Conservation (phyloP, 2,113 vertebrate genomes). For the Microcebus griseorufus region DNA sequence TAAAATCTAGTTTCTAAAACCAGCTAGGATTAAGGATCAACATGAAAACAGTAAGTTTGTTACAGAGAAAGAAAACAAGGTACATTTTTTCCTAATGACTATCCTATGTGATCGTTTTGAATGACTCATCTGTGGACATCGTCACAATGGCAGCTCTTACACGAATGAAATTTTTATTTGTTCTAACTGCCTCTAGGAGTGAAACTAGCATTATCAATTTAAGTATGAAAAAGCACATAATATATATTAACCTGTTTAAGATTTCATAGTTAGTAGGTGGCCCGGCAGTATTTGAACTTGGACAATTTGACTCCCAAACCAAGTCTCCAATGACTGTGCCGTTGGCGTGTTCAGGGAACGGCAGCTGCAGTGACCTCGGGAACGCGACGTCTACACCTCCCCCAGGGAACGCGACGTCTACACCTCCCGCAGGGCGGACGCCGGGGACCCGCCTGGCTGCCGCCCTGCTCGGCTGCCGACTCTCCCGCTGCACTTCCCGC, state of each 20-base stretch:
- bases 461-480: too few species aligned
- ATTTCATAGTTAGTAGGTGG: background rate
- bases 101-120: background rate
- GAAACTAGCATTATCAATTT: background rate
- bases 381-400: background rate
- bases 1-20: background rate
- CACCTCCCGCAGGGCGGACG: background rate
- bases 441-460: too few species aligned
- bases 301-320: background rate
- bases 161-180: slow-evolving; percentile 8
- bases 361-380: background rate
- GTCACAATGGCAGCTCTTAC: background rate
- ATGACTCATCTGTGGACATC: background rate
- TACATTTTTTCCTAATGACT: background rate
- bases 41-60: background rate
- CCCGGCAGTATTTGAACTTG: background rate
- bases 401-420: background rate
- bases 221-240: background rate
- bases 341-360: background rate
- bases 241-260: background rate
- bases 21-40: background rate
- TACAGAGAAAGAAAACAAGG: background rate
- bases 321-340: background rate
- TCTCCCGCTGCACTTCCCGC: background rate
- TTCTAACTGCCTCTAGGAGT: background rate